Percentiles rank a stretch among this genome's conserved stretches.
Conservation (phyloP, 2,797 vertebrate species). For the Melanotaenia maccullochi region DNA sequence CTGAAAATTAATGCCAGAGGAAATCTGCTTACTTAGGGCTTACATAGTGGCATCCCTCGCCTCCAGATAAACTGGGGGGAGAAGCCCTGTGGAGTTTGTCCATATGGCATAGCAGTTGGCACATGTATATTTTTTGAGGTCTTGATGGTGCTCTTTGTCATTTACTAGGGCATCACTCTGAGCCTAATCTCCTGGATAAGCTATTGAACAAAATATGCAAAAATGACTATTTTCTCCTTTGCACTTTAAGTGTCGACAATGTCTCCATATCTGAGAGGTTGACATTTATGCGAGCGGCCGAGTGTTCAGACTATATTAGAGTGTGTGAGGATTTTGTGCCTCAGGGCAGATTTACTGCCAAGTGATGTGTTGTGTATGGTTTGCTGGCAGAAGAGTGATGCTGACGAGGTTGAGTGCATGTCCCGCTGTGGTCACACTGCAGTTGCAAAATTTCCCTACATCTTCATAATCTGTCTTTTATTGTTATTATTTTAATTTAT, state of each 20-base stretch:
- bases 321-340: conserved; percentile 36
- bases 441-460: conserved; percentile 21
- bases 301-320: conserved; percentile 38
- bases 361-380: conserved; percentile 45
- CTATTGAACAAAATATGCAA: conserved; percentile 17
- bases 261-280: conserved; percentile 45
- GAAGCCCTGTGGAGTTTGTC: conserved; percentile 66
- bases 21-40: conserved; percentile 77
- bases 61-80: conserved; percentile 41
- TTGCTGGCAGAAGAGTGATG: conserved; percentile 41
- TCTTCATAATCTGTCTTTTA: conserved; percentile 2
- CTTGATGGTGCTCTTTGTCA: conserved; percentile 51
- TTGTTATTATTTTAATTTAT: not conserved
- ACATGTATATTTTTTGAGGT: conserved; percentile 67
- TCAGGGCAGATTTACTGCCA: conserved; percentile 37
- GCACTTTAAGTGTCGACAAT: conserved; percentile 20
- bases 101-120: conserved; percentile 83
- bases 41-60: conserved; percentile 49
- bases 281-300: conserved; percentile 44
- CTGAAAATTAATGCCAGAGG: conserved; percentile 50
- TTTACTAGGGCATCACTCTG: conserved; percentile 51
- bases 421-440: conserved; percentile 35
- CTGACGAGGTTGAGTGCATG: conserved; percentile 50
- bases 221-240: conserved; percentile 16
- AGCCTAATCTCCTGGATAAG: conserved; percentile 46